phyloP scores from a whole-genome alignment of 2,888 invertebrate genomes.

The Deilephila porcellus region DNA sequence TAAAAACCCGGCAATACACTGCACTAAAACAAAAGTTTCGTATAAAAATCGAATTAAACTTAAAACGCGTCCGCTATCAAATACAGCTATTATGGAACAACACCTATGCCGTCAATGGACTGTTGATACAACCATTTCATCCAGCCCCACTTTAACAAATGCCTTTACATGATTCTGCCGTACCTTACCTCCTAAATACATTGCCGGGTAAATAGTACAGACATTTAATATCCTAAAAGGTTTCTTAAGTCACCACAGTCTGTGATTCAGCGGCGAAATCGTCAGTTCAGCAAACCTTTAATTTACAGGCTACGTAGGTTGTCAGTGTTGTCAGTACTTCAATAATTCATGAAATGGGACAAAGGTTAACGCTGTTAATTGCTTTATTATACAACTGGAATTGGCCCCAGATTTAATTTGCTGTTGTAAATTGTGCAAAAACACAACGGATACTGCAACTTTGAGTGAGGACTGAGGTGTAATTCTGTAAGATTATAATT shows the following conservation, averaged over 20 bases:
- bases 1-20: no score
- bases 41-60: no score
- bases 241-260: not conserved
- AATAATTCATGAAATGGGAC: slow-evolving; percentile 58
- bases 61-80: no score
- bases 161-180: not conserved
- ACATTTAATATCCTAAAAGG: slow-evolving; percentile 20
- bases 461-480: no score
- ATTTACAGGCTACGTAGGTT: not conserved
- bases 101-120: no score
- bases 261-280: not conserved
- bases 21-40: no score
- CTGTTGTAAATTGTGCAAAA: not conserved
- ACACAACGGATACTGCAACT: no score
- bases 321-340: slow-evolving; percentile 38
- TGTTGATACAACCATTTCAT: no score
- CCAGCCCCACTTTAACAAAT: not conserved
- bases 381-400: slow-evolving; percentile 53
- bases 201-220: not conserved
- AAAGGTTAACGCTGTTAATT: slow-evolving; percentile 55
- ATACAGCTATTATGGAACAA: no score
- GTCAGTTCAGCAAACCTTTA: not conserved
- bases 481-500: no score
- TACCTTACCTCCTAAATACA: not conserved
- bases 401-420: slow-evolving; percentile 20